Base-by-base conservation (phyloP, 2,888 invertebrate genomes). In the Drosophila cognata region DNA sequence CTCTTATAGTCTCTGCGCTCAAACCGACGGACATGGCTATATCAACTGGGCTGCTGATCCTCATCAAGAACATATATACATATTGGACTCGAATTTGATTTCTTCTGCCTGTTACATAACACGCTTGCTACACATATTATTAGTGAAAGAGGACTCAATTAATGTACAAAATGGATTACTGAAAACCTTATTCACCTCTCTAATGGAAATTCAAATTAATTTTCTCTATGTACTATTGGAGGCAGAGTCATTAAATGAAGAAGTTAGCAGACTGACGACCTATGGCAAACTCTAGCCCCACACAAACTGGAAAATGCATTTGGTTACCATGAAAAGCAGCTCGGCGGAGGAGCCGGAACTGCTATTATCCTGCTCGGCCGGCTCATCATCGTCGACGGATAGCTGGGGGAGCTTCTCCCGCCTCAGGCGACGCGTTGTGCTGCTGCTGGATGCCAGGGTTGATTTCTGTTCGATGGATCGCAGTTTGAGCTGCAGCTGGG, bases 401-500 rank as follows among this genome's bases (percentile, higher is more conserved):
- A 77, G n/a, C 58, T 89, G 88, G 1, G 83, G 67, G 28, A 80
- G 68, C 46, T 86, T 87, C 57, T 88, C 87, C 1, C 80, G 82
- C 41, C 80, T 71, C 52, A 81, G 71, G 6, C 83, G 78, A 6
- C 86, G 71, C 13, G 73, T n/a, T 18, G 73, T 25, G 41, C 8
- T 46, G 46, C 46, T 46, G 25, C 46, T 25, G 10, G 79, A 3
- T 7, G 74, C 28, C 21, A 57, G 8, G 48, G 63, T 33, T 0
- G 75, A 52, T 28, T 81, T 84, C 41, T 88, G 90, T 35, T 92
- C 91, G 96, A 81, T 96, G 91, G 90, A 96, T 95, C 91, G 95
- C 94, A 85, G 96, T 96, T 87, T 96, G 94, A 81, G 94, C 94
- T 96, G 96, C 48, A 98, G 94, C 91, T 97, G 96, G 60, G 94